These are phyloP conservation scores for Halcyon malimbica DNA, from an alignment of 2,113 vertebrate species.

Conservation along the genomic window DNA sequence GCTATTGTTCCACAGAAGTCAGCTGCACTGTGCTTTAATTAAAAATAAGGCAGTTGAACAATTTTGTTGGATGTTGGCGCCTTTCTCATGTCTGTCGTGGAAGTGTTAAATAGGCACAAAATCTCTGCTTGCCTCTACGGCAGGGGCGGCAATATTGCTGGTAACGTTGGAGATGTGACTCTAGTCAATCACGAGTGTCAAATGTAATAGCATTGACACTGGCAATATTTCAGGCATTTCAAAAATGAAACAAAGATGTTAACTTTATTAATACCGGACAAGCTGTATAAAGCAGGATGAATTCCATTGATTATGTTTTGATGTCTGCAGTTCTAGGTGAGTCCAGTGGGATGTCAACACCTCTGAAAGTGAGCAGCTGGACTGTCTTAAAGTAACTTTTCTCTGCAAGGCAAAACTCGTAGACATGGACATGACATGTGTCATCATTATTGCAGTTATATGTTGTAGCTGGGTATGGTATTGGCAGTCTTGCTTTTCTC, in stretches of 20 bases:
- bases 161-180: not conserved
- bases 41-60: not conserved
- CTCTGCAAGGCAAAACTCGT: not conserved
- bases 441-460: not conserved
- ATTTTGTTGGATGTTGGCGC: not conserved
- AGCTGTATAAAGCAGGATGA: not conserved
- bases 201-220: not conserved
- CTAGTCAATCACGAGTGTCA: not conserved
- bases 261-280: too few species aligned
- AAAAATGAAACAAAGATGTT: not conserved
- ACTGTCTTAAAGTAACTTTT: not conserved
- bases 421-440: rapidly evolving
- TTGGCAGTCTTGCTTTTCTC: not conserved
- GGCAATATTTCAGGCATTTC: not conserved
- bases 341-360: not conserved
- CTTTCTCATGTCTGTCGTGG: not conserved
- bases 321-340: not conserved
- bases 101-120: not conserved
- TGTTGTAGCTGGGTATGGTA: rapidly evolving
- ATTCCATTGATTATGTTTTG: not conserved
- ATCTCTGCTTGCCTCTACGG: not conserved
- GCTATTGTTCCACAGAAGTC: not conserved
- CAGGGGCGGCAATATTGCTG: not conserved
- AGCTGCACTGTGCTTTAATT: not conserved
- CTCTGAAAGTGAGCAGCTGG: not conserved